Conservation (phyloP, 1,140 invertebrate genomes). For the Cyclina sinensis region DNA sequence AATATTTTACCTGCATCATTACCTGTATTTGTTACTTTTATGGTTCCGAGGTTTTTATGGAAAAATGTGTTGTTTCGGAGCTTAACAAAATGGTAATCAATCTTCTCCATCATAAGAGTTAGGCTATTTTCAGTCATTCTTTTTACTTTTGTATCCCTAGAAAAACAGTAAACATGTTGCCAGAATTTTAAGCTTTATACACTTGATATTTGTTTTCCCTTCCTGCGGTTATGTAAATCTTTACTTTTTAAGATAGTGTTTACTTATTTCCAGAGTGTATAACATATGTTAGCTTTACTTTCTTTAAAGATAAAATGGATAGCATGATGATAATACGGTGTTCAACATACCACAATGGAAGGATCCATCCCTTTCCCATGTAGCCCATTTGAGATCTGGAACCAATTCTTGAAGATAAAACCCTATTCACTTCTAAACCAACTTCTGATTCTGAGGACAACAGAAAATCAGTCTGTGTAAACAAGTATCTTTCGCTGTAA, state of each 20-base stretch:
- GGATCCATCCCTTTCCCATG: constrained; percentile 39
- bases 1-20: too few species aligned
- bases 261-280: too few species aligned
- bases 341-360: constrained; percentile 32
- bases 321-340: too few species aligned
- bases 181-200: too few species aligned
- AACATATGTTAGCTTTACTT: too few species aligned
- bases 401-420: constrained; percentile 36
- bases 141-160: constrained; percentile 36
- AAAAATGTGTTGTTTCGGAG: neutral
- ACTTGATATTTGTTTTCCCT: too few species aligned
- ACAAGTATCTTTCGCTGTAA: neutral
- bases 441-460: neutral
- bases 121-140: neutral
- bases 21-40: neutral
- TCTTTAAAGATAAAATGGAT: too few species aligned
- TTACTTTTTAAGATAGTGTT: too few species aligned
- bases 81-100: constrained; percentile 11
- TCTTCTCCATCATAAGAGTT: neutral
- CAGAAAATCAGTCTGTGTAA: neutral
- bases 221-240: too few species aligned
- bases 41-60: neutral
- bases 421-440: neutral
- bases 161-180: too few species aligned
- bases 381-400: neutral